Conservation (phyloP, 2,113 vertebrate genomes). For the Indicator maculatus region DNA sequence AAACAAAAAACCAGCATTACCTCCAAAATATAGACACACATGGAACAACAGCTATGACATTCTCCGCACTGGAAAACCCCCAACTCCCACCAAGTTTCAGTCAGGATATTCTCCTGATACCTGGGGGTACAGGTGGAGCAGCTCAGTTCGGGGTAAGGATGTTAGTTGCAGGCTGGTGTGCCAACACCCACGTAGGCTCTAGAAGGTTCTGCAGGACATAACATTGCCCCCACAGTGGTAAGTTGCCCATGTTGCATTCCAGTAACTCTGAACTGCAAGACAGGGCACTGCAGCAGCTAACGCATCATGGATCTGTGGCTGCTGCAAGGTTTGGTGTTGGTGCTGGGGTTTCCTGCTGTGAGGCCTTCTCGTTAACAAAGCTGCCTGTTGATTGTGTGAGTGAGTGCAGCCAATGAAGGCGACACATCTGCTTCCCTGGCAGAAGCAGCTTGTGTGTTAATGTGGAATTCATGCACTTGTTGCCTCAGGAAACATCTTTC, state of each 20-base stretch:
- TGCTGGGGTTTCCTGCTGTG: not conserved
- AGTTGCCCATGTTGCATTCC: accelerated
- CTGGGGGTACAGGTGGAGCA: not conserved
- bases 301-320: accelerated
- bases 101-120: not conserved
- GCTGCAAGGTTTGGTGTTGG: accelerated
- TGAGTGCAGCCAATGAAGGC: accelerated
- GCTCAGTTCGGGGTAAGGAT: not conserved
- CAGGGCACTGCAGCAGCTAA: not conserved
- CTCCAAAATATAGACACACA: not conserved
- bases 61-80: not conserved
- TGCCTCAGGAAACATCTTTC: not conserved
- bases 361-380: not conserved
- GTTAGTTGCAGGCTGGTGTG: not conserved
- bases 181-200: not conserved
- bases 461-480: not conserved
- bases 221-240: accelerated
- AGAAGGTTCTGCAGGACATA: not conserved
- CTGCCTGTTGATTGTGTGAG: not conserved
- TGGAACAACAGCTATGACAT: not conserved
- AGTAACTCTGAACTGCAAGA: not conserved
- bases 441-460: not conserved
- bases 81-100: not conserved
- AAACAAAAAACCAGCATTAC: not conserved
- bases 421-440: not conserved